Conservation (phyloP, 1,140 invertebrate species). For the Protaetia brevitarsis region DNA sequence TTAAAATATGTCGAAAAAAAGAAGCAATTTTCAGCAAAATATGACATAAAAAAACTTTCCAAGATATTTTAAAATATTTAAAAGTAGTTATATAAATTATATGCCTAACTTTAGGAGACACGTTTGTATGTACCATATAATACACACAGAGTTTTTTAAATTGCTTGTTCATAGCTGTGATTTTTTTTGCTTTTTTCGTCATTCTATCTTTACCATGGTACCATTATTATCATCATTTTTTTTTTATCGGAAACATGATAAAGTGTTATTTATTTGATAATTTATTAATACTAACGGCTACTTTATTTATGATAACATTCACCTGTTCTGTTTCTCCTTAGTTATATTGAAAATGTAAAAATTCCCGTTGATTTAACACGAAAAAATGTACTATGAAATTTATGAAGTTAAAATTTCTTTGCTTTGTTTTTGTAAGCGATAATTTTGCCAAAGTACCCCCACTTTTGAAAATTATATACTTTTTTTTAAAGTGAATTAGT, state of each 20-base stretch:
- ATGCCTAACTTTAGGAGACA: too few relatives aligned
- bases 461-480: constrained; percentile 6
- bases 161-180: constrained; percentile 15
- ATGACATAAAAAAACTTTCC: too few relatives aligned
- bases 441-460: constrained; percentile 9
- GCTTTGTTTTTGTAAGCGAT: too few relatives aligned
- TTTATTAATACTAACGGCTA: not conserved
- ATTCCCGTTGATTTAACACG: too few relatives aligned
- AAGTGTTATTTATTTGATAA: constrained; percentile 7
- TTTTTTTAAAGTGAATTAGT: not conserved
- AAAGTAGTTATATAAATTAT: too few relatives aligned
- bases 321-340: too few relatives aligned
- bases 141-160: not conserved
- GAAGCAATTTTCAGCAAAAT: too few relatives aligned
- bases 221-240: not conserved
- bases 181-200: not conserved
- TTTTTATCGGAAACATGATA: not conserved
- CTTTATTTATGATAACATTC: not conserved
- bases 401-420: too few relatives aligned
- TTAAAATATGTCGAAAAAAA: too few relatives aligned
- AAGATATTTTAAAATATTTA: too few relatives aligned
- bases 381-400: too few relatives aligned
- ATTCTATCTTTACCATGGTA: not conserved
- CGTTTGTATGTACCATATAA: constrained; percentile 2
- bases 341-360: too few relatives aligned